phyloP scores from a whole-genome alignment of 2,888 invertebrate genomes.

The Pediacus dermestoides region DNA sequence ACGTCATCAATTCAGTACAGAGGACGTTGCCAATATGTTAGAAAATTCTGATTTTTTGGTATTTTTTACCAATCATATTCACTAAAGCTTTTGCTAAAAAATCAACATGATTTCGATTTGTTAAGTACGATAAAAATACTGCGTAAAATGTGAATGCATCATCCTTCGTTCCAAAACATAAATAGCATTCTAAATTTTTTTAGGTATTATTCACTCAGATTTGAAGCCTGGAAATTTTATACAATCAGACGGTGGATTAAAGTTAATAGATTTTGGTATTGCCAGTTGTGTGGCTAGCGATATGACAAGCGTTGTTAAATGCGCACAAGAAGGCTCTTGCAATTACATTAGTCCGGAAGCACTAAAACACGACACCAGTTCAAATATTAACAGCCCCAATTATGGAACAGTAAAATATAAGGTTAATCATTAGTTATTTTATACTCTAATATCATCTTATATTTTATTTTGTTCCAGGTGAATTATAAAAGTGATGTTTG shows the following conservation, averaged over 20 bases:
- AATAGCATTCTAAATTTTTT: conserved; percentile 20
- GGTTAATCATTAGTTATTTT: conserved; percentile 29
- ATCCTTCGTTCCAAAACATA: conserved; percentile 3
- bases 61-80: no score
- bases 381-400: conserved; percentile 42
- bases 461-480: conserved; percentile 71
- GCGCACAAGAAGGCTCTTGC: conserved; percentile 81
- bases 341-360: conserved; percentile 98
- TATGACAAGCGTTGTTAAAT: conserved; percentile 83
- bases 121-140: no score
- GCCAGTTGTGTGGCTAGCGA: conserved; percentile 83
- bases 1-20: no score
- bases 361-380: conserved; percentile 59
- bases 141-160: no score
- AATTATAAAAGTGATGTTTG: conserved; percentile 93
- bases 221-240: conserved; percentile 96
- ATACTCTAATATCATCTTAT: conserved; percentile 11
- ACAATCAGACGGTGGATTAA: conserved; percentile 77
- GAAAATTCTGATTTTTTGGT: no score
- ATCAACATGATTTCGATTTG: no score
- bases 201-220: conserved; percentile 94
- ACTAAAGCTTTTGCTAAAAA: no score
- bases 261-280: conserved; percentile 97
- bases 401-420: conserved; percentile 52
- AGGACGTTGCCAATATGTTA: no score